A percentile compares a stretch with the other conserved stretches of the same genome.
Evolutionary conservation across 1,140 invertebrate species (phyloP).

Genomic region (Anastatus disparis): DNA sequence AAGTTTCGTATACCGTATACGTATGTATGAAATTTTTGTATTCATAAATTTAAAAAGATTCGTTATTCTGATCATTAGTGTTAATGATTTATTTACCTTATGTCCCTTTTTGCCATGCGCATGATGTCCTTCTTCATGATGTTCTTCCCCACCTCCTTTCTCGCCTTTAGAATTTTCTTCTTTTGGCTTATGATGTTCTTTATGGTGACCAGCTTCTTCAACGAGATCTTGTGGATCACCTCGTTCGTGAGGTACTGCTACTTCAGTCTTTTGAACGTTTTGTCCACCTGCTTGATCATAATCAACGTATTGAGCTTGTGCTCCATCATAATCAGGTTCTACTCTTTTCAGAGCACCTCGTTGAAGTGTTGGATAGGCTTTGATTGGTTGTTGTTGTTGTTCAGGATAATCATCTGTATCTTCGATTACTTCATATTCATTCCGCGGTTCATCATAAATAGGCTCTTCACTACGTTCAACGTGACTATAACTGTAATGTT

Average conservation of each 20-base stretch:
- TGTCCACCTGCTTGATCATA: constrained; percentile 21
- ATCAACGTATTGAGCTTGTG: constrained; percentile 4
- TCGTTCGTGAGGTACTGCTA: not conserved
- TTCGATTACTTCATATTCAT: not conserved
- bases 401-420: not conserved
- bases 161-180: constrained; percentile 41
- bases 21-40: too few species aligned
- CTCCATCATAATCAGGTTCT: not conserved
- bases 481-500: constrained; percentile 18
- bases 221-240: not conserved
- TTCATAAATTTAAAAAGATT: too few species aligned
- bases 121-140: constrained; percentile 52
- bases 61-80: too few species aligned
- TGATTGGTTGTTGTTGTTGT: not conserved
- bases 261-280: not conserved
- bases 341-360: not conserved
- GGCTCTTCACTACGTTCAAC: constrained; percentile 13
- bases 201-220: constrained; percentile 8
- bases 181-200: constrained; percentile 12
- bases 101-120: constrained; percentile 54
- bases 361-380: not conserved
- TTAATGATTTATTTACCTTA: constrained; percentile 51
- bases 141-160: constrained; percentile 53
- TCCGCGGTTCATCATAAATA: not conserved
- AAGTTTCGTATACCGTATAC: too few species aligned